Evolutionary conservation across 2,113 vertebrate genomes (phyloP).

Genomic region (Barbus barbus): DNA sequence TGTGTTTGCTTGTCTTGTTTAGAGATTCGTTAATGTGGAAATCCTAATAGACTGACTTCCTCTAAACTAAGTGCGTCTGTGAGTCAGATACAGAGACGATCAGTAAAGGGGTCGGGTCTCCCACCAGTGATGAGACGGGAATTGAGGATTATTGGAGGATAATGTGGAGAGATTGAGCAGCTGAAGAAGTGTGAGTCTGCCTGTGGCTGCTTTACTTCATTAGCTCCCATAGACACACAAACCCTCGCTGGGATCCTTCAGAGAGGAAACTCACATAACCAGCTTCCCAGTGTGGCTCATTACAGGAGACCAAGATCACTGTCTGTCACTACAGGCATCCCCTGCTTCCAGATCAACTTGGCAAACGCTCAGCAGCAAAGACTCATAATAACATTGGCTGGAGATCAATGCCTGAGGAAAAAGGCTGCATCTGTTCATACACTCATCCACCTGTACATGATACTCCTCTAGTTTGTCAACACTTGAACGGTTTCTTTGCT

Average conservation of each 20-base stretch:
- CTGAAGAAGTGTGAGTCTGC: constrained; percentile 62
- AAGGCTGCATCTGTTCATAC: constrained; percentile 14
- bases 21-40: background rate
- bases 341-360: constrained; percentile 6
- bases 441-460: background rate
- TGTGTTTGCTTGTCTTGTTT: background rate
- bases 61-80: constrained; percentile 58
- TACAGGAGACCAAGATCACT: constrained; percentile 9
- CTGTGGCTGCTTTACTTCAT: constrained; percentile 68
- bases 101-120: background rate
- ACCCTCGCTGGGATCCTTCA: constrained; percentile 57
- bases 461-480: background rate
- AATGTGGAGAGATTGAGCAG: constrained; percentile 65
- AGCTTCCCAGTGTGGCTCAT: constrained; percentile 36
- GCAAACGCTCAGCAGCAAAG: background rate
- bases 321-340: constrained; percentile 24
- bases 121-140: constrained; percentile 1
- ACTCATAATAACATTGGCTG: constrained; percentile 14
- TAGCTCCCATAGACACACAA: constrained; percentile 55
- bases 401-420: constrained; percentile 31
- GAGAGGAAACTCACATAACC: constrained; percentile 14
- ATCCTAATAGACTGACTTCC: constrained; percentile 53
- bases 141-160: constrained; percentile 60
- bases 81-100: background rate
- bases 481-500: background rate